Conservation (phyloP, 2,113 vertebrate species). For the Cephalophus harveyi region DNA sequence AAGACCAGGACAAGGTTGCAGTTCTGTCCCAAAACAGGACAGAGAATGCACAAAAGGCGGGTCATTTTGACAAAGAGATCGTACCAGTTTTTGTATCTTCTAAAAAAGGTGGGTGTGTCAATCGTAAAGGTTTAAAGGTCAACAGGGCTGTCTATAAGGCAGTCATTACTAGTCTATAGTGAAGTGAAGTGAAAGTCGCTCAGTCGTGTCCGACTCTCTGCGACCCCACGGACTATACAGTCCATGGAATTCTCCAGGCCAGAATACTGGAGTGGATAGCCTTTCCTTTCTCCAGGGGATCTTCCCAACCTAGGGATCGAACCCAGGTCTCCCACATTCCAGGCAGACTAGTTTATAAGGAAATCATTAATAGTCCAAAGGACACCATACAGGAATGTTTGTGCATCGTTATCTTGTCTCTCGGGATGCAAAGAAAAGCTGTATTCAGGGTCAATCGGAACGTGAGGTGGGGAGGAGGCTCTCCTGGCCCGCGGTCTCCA, state of each 20-base stretch:
- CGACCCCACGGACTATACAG: too few species aligned
- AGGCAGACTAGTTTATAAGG: too few species aligned
- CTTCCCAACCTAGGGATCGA: too few species aligned
- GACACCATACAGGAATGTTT: not conserved
- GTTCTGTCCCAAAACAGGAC: conserved; percentile 90
- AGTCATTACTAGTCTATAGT: too few species aligned
- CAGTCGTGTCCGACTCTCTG: too few species aligned
- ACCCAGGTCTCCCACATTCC: too few species aligned
- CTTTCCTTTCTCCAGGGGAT: too few species aligned
- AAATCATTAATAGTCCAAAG: not conserved
- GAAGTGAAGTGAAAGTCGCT: too few species aligned
- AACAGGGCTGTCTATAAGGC: not conserved
- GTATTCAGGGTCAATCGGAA: not conserved
- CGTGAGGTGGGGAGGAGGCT: too few species aligned
- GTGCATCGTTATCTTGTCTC: not conserved
- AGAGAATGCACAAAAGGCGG: conserved; percentile 92
- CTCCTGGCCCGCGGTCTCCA: not conserved
- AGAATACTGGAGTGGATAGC: too few species aligned
- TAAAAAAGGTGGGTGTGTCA: conserved; percentile 85
- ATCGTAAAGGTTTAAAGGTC: not conserved
- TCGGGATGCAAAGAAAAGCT: not conserved
- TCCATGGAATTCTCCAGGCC: too few species aligned
- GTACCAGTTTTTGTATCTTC: conserved; percentile 90
- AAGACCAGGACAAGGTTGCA: conserved; percentile 90
- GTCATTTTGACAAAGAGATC: conserved; percentile 93